Evolutionary conservation across 2,888 invertebrate species (phyloP), one percentile per base, ranked within the genome.

Genomic region (Chloromyia formosa): DNA sequence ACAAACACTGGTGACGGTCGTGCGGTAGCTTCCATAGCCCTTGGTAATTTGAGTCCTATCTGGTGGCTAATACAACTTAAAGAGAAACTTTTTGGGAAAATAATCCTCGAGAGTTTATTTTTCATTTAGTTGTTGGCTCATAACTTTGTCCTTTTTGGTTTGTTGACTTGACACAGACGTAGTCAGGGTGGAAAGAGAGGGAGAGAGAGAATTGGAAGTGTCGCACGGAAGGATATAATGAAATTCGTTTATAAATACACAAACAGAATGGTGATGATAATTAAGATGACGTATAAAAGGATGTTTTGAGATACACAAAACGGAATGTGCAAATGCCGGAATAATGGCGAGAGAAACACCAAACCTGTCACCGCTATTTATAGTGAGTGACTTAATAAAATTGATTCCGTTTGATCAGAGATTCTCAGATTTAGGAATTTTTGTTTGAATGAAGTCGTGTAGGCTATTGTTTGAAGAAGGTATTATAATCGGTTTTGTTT

Each of bases 81-180:
- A 49, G 49, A n/a, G 16, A 49, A 49, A 49, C 16, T 49, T n/a
- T n/a, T n/a, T 35, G 7, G 3, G 3, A 35, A n/a, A 49, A 49
- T 12, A 49, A 49, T 49, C 16, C 49, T 49, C 5, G 16, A 35
- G 27, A 49, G 49, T 49, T 49, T 49, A n/a, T n/a, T n/a, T 49
- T 49, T 49, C 49, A 49, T 49, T 49, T 49, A n/a, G 49, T n/a
- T 49, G 12, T 49, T 12, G 3, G 12, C 49, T 49, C 49, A 49
- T 49, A 49, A 49, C 49, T 49, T 49, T 49, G 49, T 49, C 12
- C 49, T 49, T 49, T 49, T 49, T n/a, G 16, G 14, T 49, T 49
- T 49, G 49, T 49, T 49, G 12, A n/a, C 49, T 49, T 12, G 49
- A 49, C 5, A 49, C 49, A n/a, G 49, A 49, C 49, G 12, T 49